Conservation (phyloP, 1,140 invertebrate species). For the Delia radicum region DNA sequence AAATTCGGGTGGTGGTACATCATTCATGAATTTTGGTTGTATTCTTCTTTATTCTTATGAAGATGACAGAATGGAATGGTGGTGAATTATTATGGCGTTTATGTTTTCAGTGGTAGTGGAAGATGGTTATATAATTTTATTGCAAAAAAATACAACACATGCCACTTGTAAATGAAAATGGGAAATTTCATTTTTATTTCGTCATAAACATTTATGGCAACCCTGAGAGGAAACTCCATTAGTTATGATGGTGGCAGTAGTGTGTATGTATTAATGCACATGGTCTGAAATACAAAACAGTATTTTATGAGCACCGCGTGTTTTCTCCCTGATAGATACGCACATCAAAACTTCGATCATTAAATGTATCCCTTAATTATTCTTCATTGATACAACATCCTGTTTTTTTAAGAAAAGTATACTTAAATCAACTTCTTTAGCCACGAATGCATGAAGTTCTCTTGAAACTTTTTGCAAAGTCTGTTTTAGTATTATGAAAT, state of each 20-base stretch:
- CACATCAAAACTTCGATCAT: neutral
- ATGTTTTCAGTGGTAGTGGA: neutral
- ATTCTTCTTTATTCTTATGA: too few species aligned
- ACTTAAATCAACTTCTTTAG: too few species aligned
- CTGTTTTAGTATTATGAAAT: too few species aligned
- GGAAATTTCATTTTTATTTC: conserved; percentile 46
- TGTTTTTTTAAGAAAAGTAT: too few species aligned
- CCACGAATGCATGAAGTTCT: too few species aligned
- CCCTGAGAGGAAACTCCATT: conserved; percentile 50
- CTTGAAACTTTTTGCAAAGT: too few species aligned
- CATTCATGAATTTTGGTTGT: too few species aligned
- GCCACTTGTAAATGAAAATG: conserved; percentile 52
- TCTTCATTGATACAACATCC: neutral
- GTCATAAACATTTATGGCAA: conserved; percentile 54
- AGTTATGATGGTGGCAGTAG: conserved; percentile 32
- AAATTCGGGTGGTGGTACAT: too few species aligned
- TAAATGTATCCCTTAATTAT: neutral
- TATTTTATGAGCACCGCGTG: neutral
- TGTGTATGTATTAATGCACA: too few species aligned
- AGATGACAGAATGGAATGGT: too few species aligned
- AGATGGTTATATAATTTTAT: too few species aligned
- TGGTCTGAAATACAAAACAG: too few species aligned
- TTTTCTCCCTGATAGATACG: neutral
- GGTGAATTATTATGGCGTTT: neutral
- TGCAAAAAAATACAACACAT: conserved; percentile 38